These are phyloP conservation scores for Brevimyrus niger DNA, from an alignment of 2,113 vertebrate genomes.

Conservation along the genomic window DNA sequence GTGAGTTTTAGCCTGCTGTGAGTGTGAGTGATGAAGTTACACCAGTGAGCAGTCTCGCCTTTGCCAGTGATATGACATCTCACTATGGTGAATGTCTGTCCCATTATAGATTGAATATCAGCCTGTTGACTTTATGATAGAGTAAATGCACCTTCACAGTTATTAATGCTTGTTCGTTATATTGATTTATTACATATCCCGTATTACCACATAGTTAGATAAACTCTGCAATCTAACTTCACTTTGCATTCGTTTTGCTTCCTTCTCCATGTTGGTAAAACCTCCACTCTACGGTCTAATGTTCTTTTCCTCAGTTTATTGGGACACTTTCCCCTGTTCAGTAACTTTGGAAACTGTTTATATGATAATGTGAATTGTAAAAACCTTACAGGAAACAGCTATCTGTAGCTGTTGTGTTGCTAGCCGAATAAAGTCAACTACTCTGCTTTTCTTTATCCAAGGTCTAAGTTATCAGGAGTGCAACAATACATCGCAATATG, in stretches of 20 bases:
- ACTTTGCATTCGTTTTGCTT: background rate
- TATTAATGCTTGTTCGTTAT: background rate
- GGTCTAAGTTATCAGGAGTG: too few relatives aligned
- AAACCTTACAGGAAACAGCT: background rate
- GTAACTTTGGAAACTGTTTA: background rate
- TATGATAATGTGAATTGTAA: background rate
- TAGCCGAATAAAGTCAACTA: background rate
- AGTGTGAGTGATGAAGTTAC: background rate
- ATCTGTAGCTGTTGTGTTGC: background rate
- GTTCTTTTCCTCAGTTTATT: background rate
- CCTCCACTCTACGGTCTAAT: background rate
- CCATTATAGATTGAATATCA: background rate
- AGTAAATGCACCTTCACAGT: background rate
- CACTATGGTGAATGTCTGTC: background rate
- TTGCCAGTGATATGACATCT: background rate
- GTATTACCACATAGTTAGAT: background rate
- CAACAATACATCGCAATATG: too few relatives aligned
- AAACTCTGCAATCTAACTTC: background rate
- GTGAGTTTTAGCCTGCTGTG: background rate
- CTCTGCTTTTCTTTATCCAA: background rate
- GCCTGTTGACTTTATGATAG: background rate
- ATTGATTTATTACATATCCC: background rate
- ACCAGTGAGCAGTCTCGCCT: background rate
- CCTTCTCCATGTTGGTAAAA: background rate
- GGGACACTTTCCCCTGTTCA: background rate